Base-by-base conservation (phyloP, 2,888 invertebrate genomes). In the Gandaritis pyraliata region DNA sequence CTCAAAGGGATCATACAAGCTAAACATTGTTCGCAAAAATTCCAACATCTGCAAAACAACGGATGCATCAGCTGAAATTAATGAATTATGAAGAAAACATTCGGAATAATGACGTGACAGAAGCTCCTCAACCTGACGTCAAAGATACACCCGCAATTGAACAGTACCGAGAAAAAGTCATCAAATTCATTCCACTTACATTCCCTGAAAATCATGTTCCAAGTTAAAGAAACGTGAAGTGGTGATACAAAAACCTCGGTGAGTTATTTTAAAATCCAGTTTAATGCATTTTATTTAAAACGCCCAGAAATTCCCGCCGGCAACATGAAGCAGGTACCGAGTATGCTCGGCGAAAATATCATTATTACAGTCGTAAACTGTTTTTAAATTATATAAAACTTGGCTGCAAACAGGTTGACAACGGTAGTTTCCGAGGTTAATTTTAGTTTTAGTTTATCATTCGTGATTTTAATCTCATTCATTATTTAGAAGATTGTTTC, bases 161-260 rank as follows among this genome's bases (percentile, higher is more conserved):
- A 84, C 77, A 83, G 81, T 83, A 80, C 79, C 76, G 81, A 84
- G 75, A 82, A 82, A 80, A 87, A 83, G 82, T 82, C 85, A 88
- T 86, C 86, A 88, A 87, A 85, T 86, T 89, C 90, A 90, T 90
- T 90, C 89, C 90, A 90, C 87, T 89, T 90, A 87, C 90, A 89
- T 87, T 88, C 85, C 89, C 87, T 87, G 86, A 81, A 87, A 87
- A 77, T 83, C 80, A 82, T 82, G 82, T 86, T 84, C 43, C 80
- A 80, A 83, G 83, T 82, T 81, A 85, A 80, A 83, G 76, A 83
- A 81, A 85, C 80, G 85, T 87, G 87, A 86, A 87, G 87, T 85
- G 86, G 88, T 88, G 87, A 88, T 89, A 87, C 83, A 86, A 88
- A 90, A 88, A 85, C 82, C 76, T 72, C 81, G 70, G 86, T 85